Evolutionary conservation across 2,113 vertebrate genomes (phyloP), one percentile per base, ranked within the genome.

Genomic region (Telmatochromis sp.): DNA sequence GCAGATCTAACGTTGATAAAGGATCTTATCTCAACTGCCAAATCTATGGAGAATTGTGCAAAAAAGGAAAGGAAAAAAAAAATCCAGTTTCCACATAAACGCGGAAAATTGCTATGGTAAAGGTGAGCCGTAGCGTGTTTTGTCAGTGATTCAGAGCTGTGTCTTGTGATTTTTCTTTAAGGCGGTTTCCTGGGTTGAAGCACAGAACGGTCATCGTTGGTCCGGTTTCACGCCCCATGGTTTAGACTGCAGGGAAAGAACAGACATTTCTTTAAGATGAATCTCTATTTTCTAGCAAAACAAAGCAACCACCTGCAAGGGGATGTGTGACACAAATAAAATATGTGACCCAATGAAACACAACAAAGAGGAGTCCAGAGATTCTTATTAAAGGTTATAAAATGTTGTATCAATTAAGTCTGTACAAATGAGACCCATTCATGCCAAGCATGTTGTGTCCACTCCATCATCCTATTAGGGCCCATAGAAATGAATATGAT

Each of bases 101-200:
- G 19, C 15, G 42, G 80, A 50, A 85, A 45, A 84, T 84, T 42
- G 75, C 47, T 68, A 45, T 45, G 80, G 86, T 50, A 23, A 85
- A 79, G 78, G 68, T 33, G 54, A 87, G 87, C 79, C 80, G 93
- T 57, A 7, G 40, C n/a, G 82, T 60, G 57, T 50, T 83, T 40
- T 73, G 92, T 95, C 90, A 94, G 73, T 94, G 85, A 89, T 83
- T 93, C 81, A 94, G 79, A 87, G 86, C 90, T 80, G 86, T 68
- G 40, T 89, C 80, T 80, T 92, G 89, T 4, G 71, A 86, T 80
- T 91, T 94, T 63, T 92, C 89, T 91, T 94, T 96, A 87, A 96
- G 91, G 55, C 87, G 93, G 91, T 91, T 95, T 93, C 94, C 95
- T 53, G 94, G 92, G 89, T 94, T 92, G 88, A 95, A 94, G 92